Evolutionary conservation across 1,140 invertebrate genomes (phyloP), one percentile per base, ranked within the genome.

Genomic region (Cyclargus thomasi): DNA sequence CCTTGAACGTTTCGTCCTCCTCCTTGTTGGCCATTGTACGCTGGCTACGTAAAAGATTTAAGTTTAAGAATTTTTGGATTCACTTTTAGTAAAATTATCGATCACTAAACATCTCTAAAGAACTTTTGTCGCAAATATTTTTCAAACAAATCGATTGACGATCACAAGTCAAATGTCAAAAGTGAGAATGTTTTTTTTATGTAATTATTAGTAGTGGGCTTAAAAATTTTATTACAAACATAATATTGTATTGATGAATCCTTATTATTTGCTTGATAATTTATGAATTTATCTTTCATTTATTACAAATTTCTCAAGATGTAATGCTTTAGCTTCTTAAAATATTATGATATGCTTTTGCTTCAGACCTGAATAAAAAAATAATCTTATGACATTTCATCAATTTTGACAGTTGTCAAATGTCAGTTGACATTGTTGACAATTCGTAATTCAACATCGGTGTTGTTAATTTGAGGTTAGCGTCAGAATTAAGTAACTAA

Each of bases 1-100:
- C 91, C 67, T 86, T 90, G 78, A 85, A 88, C 22, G 77, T 73
- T 59, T 88, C 88, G 39, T 91, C 91, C 1, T 92, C 82, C 75
- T 92, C 86, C 73, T 84, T 86, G 66, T 84, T 82, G 67, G 82
- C 82, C 87, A 90, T 90, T 16, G 39, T 47, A 47, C 29, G 3
- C 14, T 14, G 8, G 11, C 8, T 47, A 47, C 10, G 39, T 47
- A 14, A 47, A 59, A 29, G 5, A 8, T 8, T 29, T 7, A 29
- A 29, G 29, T 65, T 70, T 64, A 22, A 47, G 4, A 69, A 69
- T 59, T 20, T 10, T 10, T 5, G 18, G 18, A 20, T 20, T 20
- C 20, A 59, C 10, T 59, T 11, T 11, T 59, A 59, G 20, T 59
- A 21, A 59, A 67, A 35, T 70, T 67, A 67, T 55, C 67, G 64